phyloP scores from a whole-genome alignment of 2,888 invertebrate genomes.

The Chaetoderma sp. region DNA sequence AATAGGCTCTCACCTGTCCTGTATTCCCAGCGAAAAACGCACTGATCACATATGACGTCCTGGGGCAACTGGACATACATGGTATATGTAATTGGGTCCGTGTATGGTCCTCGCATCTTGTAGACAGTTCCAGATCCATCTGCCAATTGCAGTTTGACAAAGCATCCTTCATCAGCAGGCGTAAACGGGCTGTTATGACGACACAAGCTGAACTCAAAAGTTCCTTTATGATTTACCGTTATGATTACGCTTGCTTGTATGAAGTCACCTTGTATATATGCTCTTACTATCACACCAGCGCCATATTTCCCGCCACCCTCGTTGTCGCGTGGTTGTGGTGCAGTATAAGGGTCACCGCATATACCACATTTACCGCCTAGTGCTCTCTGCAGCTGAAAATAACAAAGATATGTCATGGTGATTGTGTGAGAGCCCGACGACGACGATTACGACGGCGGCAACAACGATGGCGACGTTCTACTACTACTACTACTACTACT shows the following conservation, averaged over 20 bases:
- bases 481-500: no score
- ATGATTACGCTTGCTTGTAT: neutral
- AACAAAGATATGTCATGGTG: no score
- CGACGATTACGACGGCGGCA: no score
- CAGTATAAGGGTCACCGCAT: neutral
- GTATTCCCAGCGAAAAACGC: slow-evolving; percentile 7
- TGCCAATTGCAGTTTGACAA: neutral
- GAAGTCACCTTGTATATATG: slow-evolving; percentile 2
- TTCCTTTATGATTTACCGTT: slow-evolving; percentile 4
- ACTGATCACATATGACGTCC: neutral
- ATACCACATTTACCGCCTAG: slow-evolving; percentile 1
- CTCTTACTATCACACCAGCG: neutral
- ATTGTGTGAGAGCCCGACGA: no score
- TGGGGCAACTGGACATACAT: neutral
- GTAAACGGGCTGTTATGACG: neutral
- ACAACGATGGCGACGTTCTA: no score
- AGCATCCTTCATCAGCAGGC: neutral
- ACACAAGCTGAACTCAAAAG: slow-evolving; percentile 5
- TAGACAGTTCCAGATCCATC: slow-evolving; percentile 5
- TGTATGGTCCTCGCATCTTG: neutral
- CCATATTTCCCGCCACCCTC: slow-evolving; percentile 6
- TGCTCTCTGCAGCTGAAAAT: no score
- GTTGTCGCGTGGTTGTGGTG: neutral
- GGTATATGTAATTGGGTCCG: neutral
- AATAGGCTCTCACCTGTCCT: neutral